Evolutionary conservation across 1,140 invertebrate genomes (phyloP), one percentile per base, ranked within the genome.

Genomic region (Augochlora pura): DNA sequence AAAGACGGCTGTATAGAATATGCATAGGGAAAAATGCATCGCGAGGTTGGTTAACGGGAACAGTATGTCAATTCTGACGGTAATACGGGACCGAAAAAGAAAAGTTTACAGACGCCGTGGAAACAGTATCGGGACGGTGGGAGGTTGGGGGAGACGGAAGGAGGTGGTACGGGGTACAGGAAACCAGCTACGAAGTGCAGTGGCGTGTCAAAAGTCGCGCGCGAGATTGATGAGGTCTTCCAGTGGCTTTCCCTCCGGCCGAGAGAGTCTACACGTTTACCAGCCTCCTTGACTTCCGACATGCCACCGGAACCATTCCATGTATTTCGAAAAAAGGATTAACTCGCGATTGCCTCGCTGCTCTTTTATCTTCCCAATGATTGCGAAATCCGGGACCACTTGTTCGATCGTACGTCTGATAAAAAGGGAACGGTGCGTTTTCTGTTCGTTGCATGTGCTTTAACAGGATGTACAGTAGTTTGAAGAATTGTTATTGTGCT

Each of bases 151-250:
- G 21, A 32, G 7, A 10, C 3, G 8, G 18, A 1, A 23, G 21
- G 59, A 14, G 49, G n/a, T n/a, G n/a, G n/a, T n/a, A n/a, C n/a
- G n/a, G 25, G 12, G 23, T 32, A 32, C 32, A 32, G 54, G 59
- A 12, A 73, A 46, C 52, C 62, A 49, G 21, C 32, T 66, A 77
- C 52, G 74, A 60, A 87, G 85, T 87, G 77, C 71, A 86, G 62
- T 76, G 80, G 77, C 85, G 70, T 87, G 83, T 87, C 85, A 83
- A 65, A 87, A 83, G 85, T 87, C 80, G 65, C 77, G 59, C 42
- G 66, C 66, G 85, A 87, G 85, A 87, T 87, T 86, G 86, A 87
- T 84, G 83, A 87, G 83, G 71, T 71, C 54, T 27, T 70, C 25
- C 38, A 59, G 64, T 32, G 75, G 70, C 57, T 80, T 59, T 21